Base-by-base conservation (phyloP, 35 echinoderm and acorn worm species). In the Heliocidaris tuberculata region DNA sequence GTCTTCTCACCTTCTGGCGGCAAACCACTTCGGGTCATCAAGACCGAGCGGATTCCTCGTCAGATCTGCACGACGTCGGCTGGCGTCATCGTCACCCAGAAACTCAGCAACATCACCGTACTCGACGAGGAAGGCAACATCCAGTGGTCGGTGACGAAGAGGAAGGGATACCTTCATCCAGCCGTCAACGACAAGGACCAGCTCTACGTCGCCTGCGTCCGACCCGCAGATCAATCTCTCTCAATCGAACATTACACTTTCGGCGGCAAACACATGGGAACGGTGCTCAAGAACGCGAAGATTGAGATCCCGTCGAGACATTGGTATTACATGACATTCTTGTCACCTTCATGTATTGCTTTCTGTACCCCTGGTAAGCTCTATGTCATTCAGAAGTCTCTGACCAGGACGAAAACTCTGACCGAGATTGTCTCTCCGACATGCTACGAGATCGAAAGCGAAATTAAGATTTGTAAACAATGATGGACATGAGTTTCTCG, bases 311-410 rank as follows among this genome's bases (percentile, higher is more conserved):
- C 91, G 16, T 54, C 91, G 29, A 35, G 91, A 59, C 91, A 93
- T 59, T 93, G 91, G 91, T 93, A 93, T 48, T 93, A 93, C 49
- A 93, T 93, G 91, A 93, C 91, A 10, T 93, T 93, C 91, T 30
- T 93, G 48, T 93, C 91, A 48, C 91, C 91, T 50, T 93, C 91
- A 6, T 52, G 48, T 13, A 93, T 93, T 30, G 91, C 91, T 31
- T 93, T 93, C 50, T 93, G 91, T n/a, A 93, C 91, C n/a, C 31
- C 91, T 48, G 91, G 91, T 4, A 49, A 59, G 48, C 91, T 93
- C 48, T 93, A 54, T n/a, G 47, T 93, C 50, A 93, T 93, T 48
- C 91, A 48, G 11, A 93, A 93, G 50, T 93, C 91, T 6, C 30
- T 93, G 91, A 93, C 91, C 91, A 59, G 91, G 50, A 52, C 91